phyloP scores from a whole-genome alignment of 2,113 vertebrate genomes.

The Mesembrinibis cayennensis region DNA sequence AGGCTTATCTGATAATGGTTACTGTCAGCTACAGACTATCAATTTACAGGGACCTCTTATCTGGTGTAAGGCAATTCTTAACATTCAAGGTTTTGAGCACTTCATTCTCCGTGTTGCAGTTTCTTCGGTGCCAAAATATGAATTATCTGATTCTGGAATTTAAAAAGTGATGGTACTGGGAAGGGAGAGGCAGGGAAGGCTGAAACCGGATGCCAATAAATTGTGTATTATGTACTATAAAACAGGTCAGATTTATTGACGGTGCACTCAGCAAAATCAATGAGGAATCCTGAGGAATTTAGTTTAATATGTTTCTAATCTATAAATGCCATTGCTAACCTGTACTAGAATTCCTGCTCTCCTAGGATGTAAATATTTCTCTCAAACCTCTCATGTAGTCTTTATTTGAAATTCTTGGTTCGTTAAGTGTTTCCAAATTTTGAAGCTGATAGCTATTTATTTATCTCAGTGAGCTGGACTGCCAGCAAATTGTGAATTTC shows the following conservation, averaged over 20 bases:
- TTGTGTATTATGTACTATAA: neutral
- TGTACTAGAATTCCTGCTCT: neutral
- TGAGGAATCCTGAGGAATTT: neutral
- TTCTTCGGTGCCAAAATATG: neutral
- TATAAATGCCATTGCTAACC: neutral
- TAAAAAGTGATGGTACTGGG: neutral
- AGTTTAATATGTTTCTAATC: neutral
- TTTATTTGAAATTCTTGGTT: slow-evolving; percentile 34
- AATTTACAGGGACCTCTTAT: slow-evolving; percentile 11
- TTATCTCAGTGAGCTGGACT: neutral
- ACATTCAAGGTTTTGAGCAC: neutral
- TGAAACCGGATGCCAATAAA: neutral
- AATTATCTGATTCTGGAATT: neutral
- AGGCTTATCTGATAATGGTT: slow-evolving; percentile 39
- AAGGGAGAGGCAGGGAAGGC: neutral
- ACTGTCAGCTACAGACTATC: slow-evolving; percentile 27
- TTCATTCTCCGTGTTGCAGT: neutral
- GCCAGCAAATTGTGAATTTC: neutral
- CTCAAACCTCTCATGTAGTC: neutral
- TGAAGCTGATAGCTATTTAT: neutral
- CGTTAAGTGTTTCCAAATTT: slow-evolving; percentile 8
- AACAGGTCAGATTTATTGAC: neutral
- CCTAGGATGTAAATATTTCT: slow-evolving; percentile 7
- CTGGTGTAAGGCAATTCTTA: slow-evolving; percentile 6
- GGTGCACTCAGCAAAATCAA: neutral